Evolutionary conservation across 2,113 vertebrate species (phyloP).

Genomic region (Campylomormyrus numenius): DNA sequence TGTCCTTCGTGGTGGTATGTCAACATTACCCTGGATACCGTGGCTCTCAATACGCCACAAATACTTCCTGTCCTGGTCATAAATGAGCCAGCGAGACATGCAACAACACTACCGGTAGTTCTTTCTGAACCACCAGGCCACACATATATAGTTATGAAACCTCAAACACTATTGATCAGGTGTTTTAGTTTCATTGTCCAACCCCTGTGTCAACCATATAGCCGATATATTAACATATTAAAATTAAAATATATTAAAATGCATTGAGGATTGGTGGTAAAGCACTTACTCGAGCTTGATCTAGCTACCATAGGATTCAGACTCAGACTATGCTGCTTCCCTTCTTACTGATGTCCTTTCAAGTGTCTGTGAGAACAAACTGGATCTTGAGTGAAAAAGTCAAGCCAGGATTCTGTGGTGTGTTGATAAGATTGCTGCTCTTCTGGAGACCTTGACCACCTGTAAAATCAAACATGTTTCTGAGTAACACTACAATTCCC

Average conservation of each 20-base stretch:
- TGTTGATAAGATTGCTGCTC: background rate
- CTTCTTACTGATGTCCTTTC: background rate
- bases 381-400: background rate
- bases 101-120: background rate
- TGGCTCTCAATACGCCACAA: background rate
- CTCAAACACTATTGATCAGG: background rate
- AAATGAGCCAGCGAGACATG: background rate
- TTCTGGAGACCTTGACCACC: background rate
- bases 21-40: background rate
- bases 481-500: background rate
- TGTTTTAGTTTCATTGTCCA: background rate
- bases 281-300: background rate
- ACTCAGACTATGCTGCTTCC: background rate
- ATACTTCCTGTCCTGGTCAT: background rate
- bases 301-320: background rate
- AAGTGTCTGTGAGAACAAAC: background rate
- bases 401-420: background rate
- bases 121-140: background rate
- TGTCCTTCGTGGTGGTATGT: background rate
- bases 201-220: background rate
- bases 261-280: background rate
- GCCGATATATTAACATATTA: background rate
- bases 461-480: background rate
- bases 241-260: background rate
- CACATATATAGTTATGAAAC: background rate